phyloP scores from a whole-genome alignment of 2,113 vertebrate genomes.

The Phalacrocorax pelagicus region DNA sequence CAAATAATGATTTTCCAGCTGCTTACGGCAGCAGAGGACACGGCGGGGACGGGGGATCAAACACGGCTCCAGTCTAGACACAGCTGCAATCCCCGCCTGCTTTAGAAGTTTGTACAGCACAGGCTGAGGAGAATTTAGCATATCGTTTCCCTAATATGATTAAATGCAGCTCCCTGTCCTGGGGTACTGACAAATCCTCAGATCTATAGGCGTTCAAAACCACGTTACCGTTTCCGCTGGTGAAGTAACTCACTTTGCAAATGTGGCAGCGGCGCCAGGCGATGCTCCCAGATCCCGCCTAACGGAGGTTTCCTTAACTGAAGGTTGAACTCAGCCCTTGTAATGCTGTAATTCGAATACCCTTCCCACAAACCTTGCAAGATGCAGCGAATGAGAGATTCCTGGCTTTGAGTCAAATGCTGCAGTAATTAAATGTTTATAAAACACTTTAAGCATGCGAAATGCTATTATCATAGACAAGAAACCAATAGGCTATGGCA shows the following conservation, averaged over 20 bases:
- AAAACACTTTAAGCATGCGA: conserved; percentile 10
- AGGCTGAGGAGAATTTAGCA: background rate
- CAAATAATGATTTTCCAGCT: background rate
- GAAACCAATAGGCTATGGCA: background rate
- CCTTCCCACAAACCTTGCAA: background rate
- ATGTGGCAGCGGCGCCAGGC: accelerated
- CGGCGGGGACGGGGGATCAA: background rate
- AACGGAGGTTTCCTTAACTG: background rate
- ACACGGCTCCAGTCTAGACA: background rate
- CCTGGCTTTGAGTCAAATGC: conserved; percentile 54
- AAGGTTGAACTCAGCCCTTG: background rate
- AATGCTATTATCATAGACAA: conserved; percentile 9
- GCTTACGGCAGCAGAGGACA: background rate
- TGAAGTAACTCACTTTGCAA: background rate
- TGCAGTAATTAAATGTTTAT: conserved; percentile 51
- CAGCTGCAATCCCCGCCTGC: background rate
- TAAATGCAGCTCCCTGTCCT: background rate
- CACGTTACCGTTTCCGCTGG: background rate
- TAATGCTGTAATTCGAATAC: background rate
- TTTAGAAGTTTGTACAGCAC: background rate
- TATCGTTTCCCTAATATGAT: background rate
- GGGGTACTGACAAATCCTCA: background rate
- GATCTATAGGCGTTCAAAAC: background rate
- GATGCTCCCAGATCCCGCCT: accelerated
- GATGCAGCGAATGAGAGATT: conserved; percentile 32